These are phyloP conservation scores for Microtus richardsoni DNA, from an alignment of 2,113 vertebrate species.

Conservation along the genomic window DNA sequence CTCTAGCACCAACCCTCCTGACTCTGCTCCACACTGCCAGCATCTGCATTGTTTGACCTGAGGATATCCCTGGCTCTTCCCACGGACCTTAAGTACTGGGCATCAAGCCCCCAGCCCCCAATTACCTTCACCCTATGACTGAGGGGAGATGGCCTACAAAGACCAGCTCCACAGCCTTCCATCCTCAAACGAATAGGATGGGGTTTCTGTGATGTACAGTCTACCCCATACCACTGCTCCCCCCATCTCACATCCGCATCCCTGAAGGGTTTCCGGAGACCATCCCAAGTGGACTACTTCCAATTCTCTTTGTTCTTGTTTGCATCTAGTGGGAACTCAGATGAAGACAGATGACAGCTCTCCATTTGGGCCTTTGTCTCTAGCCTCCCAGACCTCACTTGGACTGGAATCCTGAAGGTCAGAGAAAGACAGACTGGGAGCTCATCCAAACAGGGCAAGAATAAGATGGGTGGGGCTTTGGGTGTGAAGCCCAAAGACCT, in stretches of 20 bases:
- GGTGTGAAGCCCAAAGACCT: not conserved
- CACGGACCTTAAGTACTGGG: not conserved
- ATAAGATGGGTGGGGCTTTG: not conserved
- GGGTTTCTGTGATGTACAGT: no score
- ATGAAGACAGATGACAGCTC: not conserved
- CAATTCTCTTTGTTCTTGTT: not conserved
- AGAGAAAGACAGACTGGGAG: not conserved
- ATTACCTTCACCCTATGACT: not conserved
- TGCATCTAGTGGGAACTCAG: not conserved
- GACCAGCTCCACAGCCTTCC: no score
- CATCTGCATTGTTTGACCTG: not conserved
- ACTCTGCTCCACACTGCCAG: no score
- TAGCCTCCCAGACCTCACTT: not conserved
- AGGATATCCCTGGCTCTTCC: not conserved
- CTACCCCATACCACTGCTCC: no score
- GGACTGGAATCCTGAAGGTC: not conserved
- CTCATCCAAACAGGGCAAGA: not conserved
- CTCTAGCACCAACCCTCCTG: not conserved
- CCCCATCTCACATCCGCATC: no score
- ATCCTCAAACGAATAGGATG: not conserved
- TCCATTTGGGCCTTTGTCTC: not conserved
- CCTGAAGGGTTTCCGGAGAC: not conserved
- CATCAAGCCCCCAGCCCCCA: not conserved
- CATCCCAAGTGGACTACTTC: not conserved
- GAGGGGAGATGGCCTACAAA: accelerated